Base-by-base conservation (phyloP, 2,888 invertebrate genomes). In the Chrysolina oricalcia region DNA sequence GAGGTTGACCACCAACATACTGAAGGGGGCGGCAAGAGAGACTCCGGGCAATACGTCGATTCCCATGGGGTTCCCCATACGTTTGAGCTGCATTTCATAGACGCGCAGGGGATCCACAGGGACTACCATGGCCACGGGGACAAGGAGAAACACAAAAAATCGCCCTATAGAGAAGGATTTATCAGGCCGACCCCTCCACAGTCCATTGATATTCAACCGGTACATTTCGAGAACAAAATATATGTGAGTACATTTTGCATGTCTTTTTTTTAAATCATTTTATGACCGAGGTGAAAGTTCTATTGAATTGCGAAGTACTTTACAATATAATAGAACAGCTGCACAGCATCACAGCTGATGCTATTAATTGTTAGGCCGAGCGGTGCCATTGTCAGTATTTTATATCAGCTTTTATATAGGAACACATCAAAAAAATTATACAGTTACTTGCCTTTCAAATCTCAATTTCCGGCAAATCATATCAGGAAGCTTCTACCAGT, bases 81-180 rank as follows among this genome's bases (percentile, higher is more conserved):
- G 9, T 88, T 87, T 75, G 88, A 88, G 77, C 75, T 88, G 77
- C 87, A 87, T 77, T 89, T 88, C 77, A 86, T 88, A 43, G 89
- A 89, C 81, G 86, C 88, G 11, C 89, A 89, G 77, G 88, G 88
- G 19, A 79, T 79, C 21, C 70, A 85, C 70, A 85, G 88, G 68
- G 88, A 89, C 79, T 86, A 83, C 62, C 88, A 88, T 75, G 89
- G 88, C 3, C 86, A 56, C 8, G 81, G 83, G 8, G 76, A 81
- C 41, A 80, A 81, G 17, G 78, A 79, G 11, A 75, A 79, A 27
- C 71, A 78, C 63, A 81, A 73, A 46, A 84, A 83, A 67, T 83
- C 85, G 8, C 85, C 84, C 1, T 76, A 73, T 50, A 83, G 79
- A 46, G 82, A 81, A 27, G 83, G 81, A 3, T 62, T 77, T 15